phyloP scores from a whole-genome alignment of 35 echinoderm and acorn worm species.

The Strongylocentrotus purpuratus region DNA sequence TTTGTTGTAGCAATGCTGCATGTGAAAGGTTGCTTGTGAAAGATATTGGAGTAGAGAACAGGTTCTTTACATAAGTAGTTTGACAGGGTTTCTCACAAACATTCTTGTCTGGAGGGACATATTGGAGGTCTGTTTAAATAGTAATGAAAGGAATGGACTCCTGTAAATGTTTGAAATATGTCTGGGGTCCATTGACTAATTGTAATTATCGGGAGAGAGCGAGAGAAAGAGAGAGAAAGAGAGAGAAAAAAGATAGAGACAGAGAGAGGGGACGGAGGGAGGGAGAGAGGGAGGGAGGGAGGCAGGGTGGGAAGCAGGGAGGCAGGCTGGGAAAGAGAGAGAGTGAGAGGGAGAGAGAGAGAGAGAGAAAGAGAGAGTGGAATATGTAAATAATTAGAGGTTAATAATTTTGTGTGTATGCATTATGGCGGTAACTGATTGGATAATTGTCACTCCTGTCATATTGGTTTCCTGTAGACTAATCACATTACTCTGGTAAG shows the following conservation, averaged over 20 bases:
- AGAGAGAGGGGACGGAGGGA: background rate
- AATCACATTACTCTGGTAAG: background rate
- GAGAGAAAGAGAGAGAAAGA: background rate
- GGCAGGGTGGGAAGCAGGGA: background rate
- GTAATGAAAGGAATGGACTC: too few species aligned
- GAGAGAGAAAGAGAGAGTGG: background rate
- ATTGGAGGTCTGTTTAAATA: too few species aligned
- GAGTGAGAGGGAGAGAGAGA: background rate
- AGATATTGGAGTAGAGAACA: too few species aligned
- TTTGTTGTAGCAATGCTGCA: too few species aligned
- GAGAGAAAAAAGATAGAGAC: background rate
- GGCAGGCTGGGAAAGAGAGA: background rate
- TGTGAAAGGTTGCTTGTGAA: too few species aligned
- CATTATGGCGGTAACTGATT: background rate
- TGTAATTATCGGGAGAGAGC: too few species aligned
- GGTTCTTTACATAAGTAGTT: too few species aligned
- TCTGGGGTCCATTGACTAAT: too few species aligned
- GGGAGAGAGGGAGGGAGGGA: background rate
- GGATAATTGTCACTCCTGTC: background rate
- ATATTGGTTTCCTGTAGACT: background rate
- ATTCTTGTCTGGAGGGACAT: too few species aligned
- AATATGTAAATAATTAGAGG: background rate
- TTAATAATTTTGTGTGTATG: background rate
- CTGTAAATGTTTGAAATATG: too few species aligned
- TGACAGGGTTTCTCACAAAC: too few species aligned